Base-by-base conservation (phyloP, 2,113 vertebrate genomes). In the Clupea harengus region DNA sequence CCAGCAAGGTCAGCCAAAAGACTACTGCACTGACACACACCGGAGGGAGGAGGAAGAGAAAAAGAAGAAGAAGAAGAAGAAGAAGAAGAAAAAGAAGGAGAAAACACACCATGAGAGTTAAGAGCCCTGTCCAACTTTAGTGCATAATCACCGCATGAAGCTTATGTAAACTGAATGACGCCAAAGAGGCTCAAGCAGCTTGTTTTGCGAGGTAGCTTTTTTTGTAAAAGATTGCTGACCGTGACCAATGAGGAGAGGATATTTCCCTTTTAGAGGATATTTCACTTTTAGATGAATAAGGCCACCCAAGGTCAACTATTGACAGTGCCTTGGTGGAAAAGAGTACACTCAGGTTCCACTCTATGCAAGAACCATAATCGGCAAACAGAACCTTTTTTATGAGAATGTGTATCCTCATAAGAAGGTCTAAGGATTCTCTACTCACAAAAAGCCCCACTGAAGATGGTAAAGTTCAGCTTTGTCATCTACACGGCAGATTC, bases 21-120 rank as follows among this genome's bases (percentile, higher is more conserved):
- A 75, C 67, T 75, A 39, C 67, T 75, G 67, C 67, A 39, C 67
- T 75, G 67, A 75, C 25, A 75, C 67, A 75, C 39, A 39, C 39
- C 1, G 39, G 39, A 39, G 39, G 39, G 39, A 39, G 39, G 39
- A 39, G 39, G 39, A 39, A 39, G 8, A 13, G 39, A 39, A 39
- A 2, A 39, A 39, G 39, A 39, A 39, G 39, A 39, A 39, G 39
- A 39, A 39, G 39, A 39, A 39, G 39, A 39, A 39, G 39, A 39
- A 39, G 39, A 39, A 39, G 39, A 39, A 39, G 39, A 39, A 39
- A 2, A 39, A 39, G 39, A 28, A 8, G 9, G 67, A 39, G 32
- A 32, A 28, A 32, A 75, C 7, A 17, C 52, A 57, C 52, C 52
- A 57, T 0, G 18, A 57, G 52, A 20, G 18, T 20, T 75, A 75